phyloP scores from a whole-genome alignment of 2,888 invertebrate species.

The Ryuthela nishihirai region DNA sequence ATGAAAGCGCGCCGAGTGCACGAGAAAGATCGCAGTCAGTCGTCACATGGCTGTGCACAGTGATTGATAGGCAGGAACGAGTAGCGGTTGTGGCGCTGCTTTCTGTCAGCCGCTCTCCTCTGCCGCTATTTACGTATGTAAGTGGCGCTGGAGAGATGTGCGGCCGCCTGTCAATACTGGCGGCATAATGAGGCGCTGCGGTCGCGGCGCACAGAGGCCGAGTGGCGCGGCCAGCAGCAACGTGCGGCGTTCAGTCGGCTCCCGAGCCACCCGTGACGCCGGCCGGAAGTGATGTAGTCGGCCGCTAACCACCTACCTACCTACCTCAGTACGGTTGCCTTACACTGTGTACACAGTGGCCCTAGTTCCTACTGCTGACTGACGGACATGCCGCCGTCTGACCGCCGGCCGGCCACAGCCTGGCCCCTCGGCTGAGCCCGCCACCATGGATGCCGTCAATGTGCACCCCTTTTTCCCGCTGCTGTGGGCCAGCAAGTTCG shows the following conservation, averaged over 20 bases:
- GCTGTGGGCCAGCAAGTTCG: slow-evolving; percentile 41
- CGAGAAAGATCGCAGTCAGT: too few species aligned
- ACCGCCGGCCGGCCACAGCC: slow-evolving; percentile 8
- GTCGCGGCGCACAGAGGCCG: slow-evolving; percentile 27
- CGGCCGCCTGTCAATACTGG: neutral
- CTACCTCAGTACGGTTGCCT: too few species aligned
- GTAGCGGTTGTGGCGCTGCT: too few species aligned
- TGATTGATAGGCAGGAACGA: too few species aligned
- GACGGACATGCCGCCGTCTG: slow-evolving; percentile 1
- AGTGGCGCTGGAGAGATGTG: neutral
- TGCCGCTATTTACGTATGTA: neutral
- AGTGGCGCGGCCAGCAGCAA: too few species aligned
- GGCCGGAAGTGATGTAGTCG: neutral
- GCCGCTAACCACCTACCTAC: too few species aligned
- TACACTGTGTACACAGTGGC: too few species aligned
- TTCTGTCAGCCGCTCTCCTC: too few species aligned
- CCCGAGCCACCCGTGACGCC: slow-evolving; percentile 17
- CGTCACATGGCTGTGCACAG: too few species aligned
- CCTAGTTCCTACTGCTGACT: neutral
- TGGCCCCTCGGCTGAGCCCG: too few species aligned
- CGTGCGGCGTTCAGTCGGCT: slow-evolving; percentile 23
- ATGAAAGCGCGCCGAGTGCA: too few species aligned
- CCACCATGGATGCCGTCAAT: slow-evolving; percentile 38
- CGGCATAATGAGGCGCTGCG: slow-evolving; percentile 13
- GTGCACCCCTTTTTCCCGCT: slow-evolving; percentile 38